Base-by-base conservation (phyloP, 2,888 invertebrate genomes). In the Trachelus stipa region DNA sequence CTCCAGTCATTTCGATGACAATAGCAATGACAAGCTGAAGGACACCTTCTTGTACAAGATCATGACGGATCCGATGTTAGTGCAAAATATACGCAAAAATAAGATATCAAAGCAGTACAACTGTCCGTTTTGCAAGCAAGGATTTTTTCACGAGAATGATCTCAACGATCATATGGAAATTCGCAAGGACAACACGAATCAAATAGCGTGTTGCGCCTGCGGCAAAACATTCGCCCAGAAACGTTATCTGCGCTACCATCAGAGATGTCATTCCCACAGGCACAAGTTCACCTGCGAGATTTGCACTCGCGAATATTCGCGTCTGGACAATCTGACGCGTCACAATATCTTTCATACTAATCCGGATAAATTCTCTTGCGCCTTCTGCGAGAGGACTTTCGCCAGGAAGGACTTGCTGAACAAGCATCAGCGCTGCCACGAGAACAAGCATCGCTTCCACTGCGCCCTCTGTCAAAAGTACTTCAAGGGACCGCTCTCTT, bases 311-410 rank as follows among this genome's bases (percentile, higher is more conserved):
- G 88, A 88, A 68, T 91, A 91, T 80, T 90, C 91, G 40, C 83
- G 91, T 31, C 78, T 88, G 77, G 90, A 91, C 80, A 91, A 91
- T 80, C 76, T 91, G 35, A 87, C 90, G 37, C 87, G 91, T 34
- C 91, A 91, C 82, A 90, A 87, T 75, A 86, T 85, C 4, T 88
- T 89, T 74, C 91, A 90, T 80, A 89, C 89, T 73, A 91, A 91
- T 81, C 91, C 90, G 1, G 85, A 88, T 78, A 91, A 90, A 80
- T 91, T 88, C 78, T 83, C 88, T 0, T 91, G 91, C 79, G 84
- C 84, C 40, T 86, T 81, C 33, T 91, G 91, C 84, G 88, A 89
- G 73, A 86, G 88, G 33, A 89, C 89, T 1, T 91, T 91, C 56
- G 86, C 89, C 9, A 85, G 91, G 6, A 90, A 90, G 76, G 91